These are phyloP conservation scores for Myrmophylax atrothorax DNA, from an alignment of 2,113 vertebrate genomes.

Conservation along the genomic window DNA sequence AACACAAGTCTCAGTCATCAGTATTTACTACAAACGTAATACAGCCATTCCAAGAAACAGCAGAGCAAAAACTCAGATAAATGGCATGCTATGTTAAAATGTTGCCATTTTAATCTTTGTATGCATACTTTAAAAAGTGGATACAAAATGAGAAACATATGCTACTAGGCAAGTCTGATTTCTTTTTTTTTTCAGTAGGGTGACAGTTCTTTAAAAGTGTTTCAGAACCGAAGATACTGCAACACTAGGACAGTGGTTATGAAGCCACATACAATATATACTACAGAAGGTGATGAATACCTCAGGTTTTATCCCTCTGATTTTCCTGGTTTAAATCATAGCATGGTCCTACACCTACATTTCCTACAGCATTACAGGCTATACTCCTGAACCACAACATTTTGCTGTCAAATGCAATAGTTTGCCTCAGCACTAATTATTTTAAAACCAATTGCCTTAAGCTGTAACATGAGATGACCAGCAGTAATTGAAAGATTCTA, in stretches of 20 bases:
- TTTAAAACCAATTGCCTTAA: not conserved
- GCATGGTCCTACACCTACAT: not conserved
- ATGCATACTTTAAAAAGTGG: rapidly evolving
- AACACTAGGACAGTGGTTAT: not conserved
- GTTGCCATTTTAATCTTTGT: not conserved
- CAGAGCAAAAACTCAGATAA: not conserved
- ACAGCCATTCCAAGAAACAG: not conserved
- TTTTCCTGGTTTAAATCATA: constrained; percentile 57
- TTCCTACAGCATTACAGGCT: not conserved
- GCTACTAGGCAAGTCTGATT: not conserved
- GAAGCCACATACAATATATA: constrained; percentile 33
- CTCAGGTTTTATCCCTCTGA: constrained; percentile 30
- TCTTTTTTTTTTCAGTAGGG: not conserved
- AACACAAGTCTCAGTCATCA: not conserved
- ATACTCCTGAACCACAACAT: not conserved
- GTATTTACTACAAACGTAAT: not conserved
- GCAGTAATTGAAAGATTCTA: not conserved
- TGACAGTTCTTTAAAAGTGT: not conserved
- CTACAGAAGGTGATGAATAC: constrained; percentile 30
- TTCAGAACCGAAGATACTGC: not conserved
- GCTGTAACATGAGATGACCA: not conserved
- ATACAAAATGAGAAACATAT: not conserved
- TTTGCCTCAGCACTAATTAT: not conserved
- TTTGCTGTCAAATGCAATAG: not conserved
- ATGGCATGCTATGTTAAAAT: not conserved